Evolutionary conservation across 1,140 invertebrate species (phyloP).

Genomic region (Aricia agestis): DNA sequence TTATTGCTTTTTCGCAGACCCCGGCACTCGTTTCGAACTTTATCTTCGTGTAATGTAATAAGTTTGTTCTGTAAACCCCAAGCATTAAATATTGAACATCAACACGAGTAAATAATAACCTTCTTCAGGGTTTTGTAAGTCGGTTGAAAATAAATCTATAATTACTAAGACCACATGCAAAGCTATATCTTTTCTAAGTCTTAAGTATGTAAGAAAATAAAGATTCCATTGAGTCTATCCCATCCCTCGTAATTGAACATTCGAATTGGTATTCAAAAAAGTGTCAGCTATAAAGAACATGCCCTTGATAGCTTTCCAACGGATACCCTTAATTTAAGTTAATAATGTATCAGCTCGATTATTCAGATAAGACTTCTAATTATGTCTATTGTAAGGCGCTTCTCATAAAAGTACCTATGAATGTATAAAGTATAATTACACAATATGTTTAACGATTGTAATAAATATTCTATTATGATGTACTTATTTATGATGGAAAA

Average conservation of each 20-base stretch:
- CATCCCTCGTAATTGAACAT: background rate
- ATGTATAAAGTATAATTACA: too few relatives aligned
- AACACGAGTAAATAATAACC: too few relatives aligned
- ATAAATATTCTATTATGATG: too few relatives aligned
- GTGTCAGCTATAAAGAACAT: background rate
- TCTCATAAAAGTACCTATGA: background rate
- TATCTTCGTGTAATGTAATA: background rate
- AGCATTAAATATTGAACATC: too few relatives aligned
- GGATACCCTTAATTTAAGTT: background rate
- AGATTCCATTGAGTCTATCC: background rate
- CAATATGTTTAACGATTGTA: too few relatives aligned
- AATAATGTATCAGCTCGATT: background rate
- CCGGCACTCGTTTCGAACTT: background rate
- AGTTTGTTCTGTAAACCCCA: too few relatives aligned
- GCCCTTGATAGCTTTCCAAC: background rate
- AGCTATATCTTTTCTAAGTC: too few relatives aligned
- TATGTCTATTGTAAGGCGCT: background rate
- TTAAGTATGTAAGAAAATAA: background rate
- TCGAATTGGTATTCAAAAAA: background rate
- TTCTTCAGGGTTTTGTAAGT: too few relatives aligned
- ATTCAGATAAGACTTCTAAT: background rate
- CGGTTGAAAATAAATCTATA: too few relatives aligned
- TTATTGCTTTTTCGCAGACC: slow-evolving; percentile 6
- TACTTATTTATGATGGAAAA: too few relatives aligned
- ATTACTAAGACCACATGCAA: too few relatives aligned